Evolutionary conservation across 2,113 vertebrate genomes (phyloP).

Genomic region (Alouatta palliata): DNA sequence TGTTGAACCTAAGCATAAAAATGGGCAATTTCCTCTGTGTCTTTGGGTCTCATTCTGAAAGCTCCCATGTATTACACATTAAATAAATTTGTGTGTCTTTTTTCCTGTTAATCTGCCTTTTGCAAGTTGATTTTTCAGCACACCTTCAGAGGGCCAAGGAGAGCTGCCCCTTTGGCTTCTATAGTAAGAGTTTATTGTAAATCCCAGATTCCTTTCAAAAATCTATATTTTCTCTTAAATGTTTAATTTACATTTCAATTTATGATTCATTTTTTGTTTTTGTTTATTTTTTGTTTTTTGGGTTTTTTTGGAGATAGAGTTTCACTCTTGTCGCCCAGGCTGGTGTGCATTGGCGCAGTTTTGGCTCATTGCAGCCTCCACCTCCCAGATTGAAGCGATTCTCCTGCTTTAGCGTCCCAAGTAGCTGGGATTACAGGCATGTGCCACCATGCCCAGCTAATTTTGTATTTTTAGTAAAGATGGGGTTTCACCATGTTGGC

Average conservation of each 20-base stretch:
- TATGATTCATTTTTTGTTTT: no score
- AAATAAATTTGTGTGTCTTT: neutral
- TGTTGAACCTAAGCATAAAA: neutral
- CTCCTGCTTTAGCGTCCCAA: no score
- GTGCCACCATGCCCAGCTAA: no score
- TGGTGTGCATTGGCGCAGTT: no score
- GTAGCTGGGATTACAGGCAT: no score
- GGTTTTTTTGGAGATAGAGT: no score
- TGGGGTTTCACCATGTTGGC: no score
- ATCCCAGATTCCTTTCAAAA: neutral
- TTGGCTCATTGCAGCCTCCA: no score
- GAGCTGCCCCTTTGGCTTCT: neutral
- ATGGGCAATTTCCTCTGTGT: neutral
- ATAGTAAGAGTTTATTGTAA: neutral
- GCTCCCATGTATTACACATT: neutral
- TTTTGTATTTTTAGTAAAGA: no score
- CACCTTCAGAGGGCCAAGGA: neutral
- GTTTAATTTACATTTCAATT: no score
- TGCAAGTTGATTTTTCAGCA: neutral
- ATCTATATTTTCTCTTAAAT: neutral
- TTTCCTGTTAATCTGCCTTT: neutral
- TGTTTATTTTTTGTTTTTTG: neutral
- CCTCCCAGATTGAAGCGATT: no score
- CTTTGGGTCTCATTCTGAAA: neutral
- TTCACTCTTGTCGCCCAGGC: no score